Conservation (phyloP, 2,797 vertebrate species). For the Centropyge bicolor region DNA sequence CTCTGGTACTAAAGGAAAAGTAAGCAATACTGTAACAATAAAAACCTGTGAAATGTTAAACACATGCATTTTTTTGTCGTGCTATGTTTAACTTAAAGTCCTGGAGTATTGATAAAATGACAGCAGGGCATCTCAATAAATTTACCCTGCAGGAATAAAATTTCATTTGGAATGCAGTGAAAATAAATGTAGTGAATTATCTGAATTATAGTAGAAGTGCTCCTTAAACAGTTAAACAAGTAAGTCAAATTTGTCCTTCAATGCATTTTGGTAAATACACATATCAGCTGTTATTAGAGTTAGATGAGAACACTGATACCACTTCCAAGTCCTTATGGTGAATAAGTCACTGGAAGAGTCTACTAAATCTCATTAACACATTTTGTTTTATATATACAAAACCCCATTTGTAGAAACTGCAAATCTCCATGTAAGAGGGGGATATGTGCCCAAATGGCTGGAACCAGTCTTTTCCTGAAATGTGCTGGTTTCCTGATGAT, state of each 20-base stretch:
- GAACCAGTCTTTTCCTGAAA: background rate
- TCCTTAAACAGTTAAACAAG: no score
- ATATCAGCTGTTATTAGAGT: no score
- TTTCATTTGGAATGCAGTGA: background rate
- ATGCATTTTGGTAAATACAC: no score
- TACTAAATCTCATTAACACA: background rate
- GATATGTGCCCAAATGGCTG: background rate
- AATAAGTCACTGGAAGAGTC: no score
- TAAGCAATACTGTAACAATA: background rate
- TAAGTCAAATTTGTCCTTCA: background rate
- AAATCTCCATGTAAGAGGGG: background rate
- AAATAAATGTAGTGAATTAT: background rate
- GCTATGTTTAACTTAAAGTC: background rate
- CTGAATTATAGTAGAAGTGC: no score
- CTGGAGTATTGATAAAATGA: slow-evolving; percentile 12
- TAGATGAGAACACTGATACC: no score
- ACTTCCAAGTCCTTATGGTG: no score
- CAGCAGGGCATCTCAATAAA: background rate
- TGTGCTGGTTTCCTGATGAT: background rate
- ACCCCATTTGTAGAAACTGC: background rate
- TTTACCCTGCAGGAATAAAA: background rate
- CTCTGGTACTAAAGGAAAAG: background rate
- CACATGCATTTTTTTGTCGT: background rate
- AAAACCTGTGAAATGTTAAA: background rate
- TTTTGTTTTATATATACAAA: background rate